Conservation (phyloP, 1,140 invertebrate species). For the Macrosteles quadrilineatus region DNA sequence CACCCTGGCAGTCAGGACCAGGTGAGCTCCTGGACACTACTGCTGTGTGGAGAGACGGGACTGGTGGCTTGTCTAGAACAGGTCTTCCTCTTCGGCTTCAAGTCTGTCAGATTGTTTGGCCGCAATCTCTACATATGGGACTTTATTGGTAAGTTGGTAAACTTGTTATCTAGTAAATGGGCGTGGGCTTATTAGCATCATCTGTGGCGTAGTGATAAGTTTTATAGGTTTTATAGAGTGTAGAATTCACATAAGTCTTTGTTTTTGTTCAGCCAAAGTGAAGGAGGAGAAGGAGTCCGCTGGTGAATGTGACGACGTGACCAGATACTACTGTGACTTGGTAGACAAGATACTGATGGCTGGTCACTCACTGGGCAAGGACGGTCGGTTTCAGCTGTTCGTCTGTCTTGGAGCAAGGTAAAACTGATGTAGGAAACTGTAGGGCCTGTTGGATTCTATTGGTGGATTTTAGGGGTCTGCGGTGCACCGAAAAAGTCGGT, state of each 20-base stretch:
- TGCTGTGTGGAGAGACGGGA: conserved; percentile 93
- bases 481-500: no score
- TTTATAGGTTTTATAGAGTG: no score
- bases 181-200: neutral
- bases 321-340: conserved; percentile 36
- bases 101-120: conserved; percentile 88
- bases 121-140: conserved; percentile 98
- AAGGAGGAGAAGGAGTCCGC: conserved; percentile 63
- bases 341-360: conserved; percentile 53
- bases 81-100: conserved; percentile 92
- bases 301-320: conserved; percentile 31
- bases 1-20: conserved; percentile 75
- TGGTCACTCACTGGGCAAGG: conserved; percentile 89
- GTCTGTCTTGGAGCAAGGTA: conserved; percentile 88
- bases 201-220: no score
- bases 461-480: no score
- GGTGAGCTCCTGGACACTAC: conserved; percentile 76
- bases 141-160: conserved; percentile 85
- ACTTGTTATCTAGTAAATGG: conserved; percentile 7
- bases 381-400: conserved; percentile 97
- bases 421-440: conserved; percentile 81
- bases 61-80: conserved; percentile 91
- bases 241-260: no score
- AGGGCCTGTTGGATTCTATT: conserved; percentile 86
- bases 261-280: conserved; percentile 81